Conservation (phyloP, 2,113 vertebrate genomes). For the Pteronura brasiliensis region DNA sequence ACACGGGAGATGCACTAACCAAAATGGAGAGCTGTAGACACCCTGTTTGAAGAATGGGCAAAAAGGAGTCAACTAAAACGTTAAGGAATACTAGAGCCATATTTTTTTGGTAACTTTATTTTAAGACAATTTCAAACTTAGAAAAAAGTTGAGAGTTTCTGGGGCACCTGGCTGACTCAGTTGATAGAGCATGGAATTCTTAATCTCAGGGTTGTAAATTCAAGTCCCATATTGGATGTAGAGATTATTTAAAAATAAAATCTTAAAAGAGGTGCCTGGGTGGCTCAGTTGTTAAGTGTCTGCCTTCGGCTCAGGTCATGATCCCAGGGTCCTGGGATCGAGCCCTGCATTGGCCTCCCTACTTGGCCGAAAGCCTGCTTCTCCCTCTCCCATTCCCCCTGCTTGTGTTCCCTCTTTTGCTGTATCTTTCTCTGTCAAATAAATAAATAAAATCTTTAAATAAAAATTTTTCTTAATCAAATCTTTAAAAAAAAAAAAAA, state of each 20-base stretch:
- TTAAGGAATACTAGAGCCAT: neutral
- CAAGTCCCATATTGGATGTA: neutral
- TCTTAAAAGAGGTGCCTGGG: neutral
- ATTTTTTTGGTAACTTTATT: neutral
- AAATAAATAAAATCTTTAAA: neutral
- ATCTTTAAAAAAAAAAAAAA: neutral
- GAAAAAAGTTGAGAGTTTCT: neutral
- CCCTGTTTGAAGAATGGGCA: neutral
- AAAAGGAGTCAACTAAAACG: neutral
- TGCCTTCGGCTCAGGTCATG: too few relatives aligned
- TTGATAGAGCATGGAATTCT: neutral
- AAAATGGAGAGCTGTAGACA: neutral
- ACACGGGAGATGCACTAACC: neutral
- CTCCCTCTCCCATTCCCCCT: too few relatives aligned
- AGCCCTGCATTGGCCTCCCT: too few relatives aligned
- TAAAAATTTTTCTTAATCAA: neutral
- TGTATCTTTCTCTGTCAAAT: too few relatives aligned
- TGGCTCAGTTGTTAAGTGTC: too few relatives aligned
- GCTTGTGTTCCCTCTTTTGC: too few relatives aligned
- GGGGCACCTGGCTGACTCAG: neutral
- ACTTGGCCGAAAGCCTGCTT: too few relatives aligned
- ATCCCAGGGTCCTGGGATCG: too few relatives aligned
- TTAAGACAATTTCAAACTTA: constrained; percentile 16
- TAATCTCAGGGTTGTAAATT: neutral
- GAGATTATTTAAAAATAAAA: neutral